phyloP scores from a whole-genome alignment of 2,888 invertebrate genomes.

The Eucriotettix oculatus region DNA sequence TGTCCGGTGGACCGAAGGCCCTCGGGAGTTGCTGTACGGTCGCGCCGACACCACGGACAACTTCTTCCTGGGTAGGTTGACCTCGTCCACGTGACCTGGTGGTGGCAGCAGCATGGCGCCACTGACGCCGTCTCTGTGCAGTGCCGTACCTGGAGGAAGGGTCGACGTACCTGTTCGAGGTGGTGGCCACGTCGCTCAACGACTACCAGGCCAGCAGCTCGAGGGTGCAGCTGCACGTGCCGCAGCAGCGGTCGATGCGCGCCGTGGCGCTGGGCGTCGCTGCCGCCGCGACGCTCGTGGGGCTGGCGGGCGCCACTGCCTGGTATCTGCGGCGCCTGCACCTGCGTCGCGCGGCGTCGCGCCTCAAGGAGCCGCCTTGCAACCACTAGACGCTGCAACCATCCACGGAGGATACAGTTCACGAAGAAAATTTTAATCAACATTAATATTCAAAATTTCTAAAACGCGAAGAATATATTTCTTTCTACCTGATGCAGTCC shows the following conservation, averaged over 20 bases:
- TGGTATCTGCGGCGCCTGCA: conserved; percentile 29
- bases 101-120: no score
- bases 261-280: conserved; percentile 55
- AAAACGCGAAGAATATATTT: no score
- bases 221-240: conserved; percentile 45
- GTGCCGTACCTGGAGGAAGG: conserved; percentile 58
- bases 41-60: conserved; percentile 52
- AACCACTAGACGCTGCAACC: not conserved
- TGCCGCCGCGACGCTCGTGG: conserved; percentile 49
- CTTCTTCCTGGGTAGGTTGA: conserved; percentile 35
- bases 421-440: no score
- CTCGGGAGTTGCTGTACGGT: conserved; percentile 36
- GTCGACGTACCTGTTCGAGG: conserved; percentile 54
- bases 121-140: conserved; percentile 19
- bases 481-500: no score
- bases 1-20: conserved; percentile 52
- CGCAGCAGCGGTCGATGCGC: conserved; percentile 46
- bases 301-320: conserved; percentile 43
- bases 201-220: conserved; percentile 45
- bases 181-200: conserved; percentile 41
- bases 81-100: no score
- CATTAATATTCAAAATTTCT: no score
- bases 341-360: not conserved
- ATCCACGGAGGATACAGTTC: no score
- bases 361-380: not conserved